Conservation (phyloP, 1,140 invertebrate genomes). For the Chrysopa pallens region DNA sequence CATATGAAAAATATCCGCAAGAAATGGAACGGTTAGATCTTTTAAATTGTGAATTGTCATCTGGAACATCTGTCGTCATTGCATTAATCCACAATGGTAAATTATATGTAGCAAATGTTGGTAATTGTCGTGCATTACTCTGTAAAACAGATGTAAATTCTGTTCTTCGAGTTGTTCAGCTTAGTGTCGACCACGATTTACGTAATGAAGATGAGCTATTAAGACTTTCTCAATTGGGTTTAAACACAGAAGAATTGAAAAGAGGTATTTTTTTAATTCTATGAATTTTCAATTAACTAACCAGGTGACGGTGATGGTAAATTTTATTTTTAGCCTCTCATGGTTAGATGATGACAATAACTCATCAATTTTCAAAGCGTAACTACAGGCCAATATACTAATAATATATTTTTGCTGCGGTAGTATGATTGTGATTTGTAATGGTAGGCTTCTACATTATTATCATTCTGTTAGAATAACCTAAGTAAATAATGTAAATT, state of each 20-base stretch:
- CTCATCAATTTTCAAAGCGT: too few species aligned
- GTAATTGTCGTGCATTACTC: constrained; percentile 51
- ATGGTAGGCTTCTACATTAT: too few species aligned
- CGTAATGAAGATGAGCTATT: constrained; percentile 68
- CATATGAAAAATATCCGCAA: constrained; percentile 39
- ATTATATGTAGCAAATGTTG: constrained; percentile 73
- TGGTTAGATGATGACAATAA: too few species aligned
- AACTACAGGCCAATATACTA: too few species aligned
- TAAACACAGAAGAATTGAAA: constrained; percentile 42
- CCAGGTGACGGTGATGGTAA: too few species aligned
- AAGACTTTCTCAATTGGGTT: constrained; percentile 48
- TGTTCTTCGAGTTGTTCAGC: constrained; percentile 60
- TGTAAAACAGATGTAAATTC: constrained; percentile 65
- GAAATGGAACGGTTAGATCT: constrained; percentile 40
- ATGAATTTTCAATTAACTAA: too few species aligned
- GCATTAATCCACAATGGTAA: constrained; percentile 53
- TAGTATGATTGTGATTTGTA: too few species aligned
- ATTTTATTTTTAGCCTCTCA: too few species aligned
- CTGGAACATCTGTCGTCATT: constrained; percentile 62
- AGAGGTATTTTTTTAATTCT: constrained; percentile 29
- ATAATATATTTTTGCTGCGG: too few species aligned
- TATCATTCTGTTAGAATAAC: too few species aligned
- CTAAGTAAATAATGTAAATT: too few species aligned
- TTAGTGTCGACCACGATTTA: constrained; percentile 69
- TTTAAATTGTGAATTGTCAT: constrained; percentile 43